phyloP scores from a whole-genome alignment of 1,140 invertebrate genomes.

The Akabosia matsudoensis region DNA sequence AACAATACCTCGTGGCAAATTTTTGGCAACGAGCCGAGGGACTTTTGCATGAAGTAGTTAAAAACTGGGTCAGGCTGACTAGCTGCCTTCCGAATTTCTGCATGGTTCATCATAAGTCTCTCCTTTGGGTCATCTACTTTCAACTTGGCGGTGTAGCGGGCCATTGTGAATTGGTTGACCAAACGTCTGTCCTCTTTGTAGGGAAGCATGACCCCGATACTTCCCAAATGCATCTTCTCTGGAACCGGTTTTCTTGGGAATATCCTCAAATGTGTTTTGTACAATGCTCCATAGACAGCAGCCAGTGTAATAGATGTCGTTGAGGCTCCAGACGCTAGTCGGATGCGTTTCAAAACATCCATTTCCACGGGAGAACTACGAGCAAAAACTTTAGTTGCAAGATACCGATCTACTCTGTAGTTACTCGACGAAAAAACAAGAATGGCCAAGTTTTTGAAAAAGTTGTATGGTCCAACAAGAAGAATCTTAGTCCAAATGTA shows the following conservation, averaged over 20 bases:
- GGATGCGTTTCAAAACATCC: slow-evolving; percentile 25
- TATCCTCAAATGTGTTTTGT: slow-evolving; percentile 27
- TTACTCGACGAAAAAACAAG: slow-evolving; percentile 11
- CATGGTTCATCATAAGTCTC: slow-evolving; percentile 20
- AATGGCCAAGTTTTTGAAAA: slow-evolving; percentile 14
- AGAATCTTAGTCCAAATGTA: slow-evolving; percentile 27
- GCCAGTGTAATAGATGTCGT: slow-evolving; percentile 33
- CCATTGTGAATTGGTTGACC: slow-evolving; percentile 37
- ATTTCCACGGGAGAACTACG: slow-evolving; percentile 29
- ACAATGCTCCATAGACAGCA: slow-evolving; percentile 22
- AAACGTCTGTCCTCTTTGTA: slow-evolving; percentile 29
- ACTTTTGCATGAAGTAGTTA: slow-evolving; percentile 30
- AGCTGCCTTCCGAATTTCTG: not conserved
- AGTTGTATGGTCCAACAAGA: slow-evolving; percentile 30
- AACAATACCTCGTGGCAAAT: slow-evolving; percentile 30
- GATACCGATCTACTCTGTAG: slow-evolving; percentile 27
- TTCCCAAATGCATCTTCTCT: slow-evolving; percentile 8
- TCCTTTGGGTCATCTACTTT: slow-evolving; percentile 6
- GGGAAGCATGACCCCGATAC: slow-evolving; percentile 36
- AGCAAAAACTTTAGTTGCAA: slow-evolving; percentile 23
- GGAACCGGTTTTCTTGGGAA: slow-evolving; percentile 29
- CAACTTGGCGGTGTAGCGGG: slow-evolving; percentile 21
- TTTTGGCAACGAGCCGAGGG: slow-evolving; percentile 30
- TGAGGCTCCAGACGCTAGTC: slow-evolving; percentile 5
- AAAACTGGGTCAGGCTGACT: slow-evolving; percentile 33